These are phyloP conservation scores for Rhynchophorus ferrugineus DNA, from an alignment of 1,140 invertebrate genomes.

Conservation along the genomic window DNA sequence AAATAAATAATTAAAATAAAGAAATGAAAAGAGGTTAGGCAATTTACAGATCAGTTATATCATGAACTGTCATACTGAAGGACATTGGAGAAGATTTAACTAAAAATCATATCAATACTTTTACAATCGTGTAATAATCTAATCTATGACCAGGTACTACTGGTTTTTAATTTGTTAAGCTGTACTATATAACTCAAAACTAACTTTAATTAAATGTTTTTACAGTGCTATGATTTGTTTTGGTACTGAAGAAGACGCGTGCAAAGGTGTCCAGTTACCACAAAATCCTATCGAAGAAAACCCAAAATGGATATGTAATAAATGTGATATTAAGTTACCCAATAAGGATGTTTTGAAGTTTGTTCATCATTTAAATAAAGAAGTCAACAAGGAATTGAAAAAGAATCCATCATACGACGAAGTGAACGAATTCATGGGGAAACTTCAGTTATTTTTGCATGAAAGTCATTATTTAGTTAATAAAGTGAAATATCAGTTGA, in stretches of 20 bases:
- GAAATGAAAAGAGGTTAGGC: too few species aligned
- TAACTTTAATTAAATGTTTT: background rate
- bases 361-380: constrained; percentile 52
- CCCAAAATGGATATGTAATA: constrained; percentile 55
- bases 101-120: too few species aligned
- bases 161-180: too few species aligned
- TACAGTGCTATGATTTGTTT: constrained; percentile 52
- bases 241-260: constrained; percentile 39
- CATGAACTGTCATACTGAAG: too few species aligned
- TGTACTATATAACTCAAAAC: too few species aligned
- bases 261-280: constrained; percentile 45
- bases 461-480: constrained; percentile 56
- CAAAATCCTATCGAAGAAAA: constrained; percentile 51
- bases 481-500: constrained; percentile 58
- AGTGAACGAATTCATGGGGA: constrained; percentile 56
- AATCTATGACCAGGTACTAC: too few species aligned
- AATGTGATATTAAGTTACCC: constrained; percentile 48
- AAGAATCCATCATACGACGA: constrained; percentile 40
- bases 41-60: too few species aligned
- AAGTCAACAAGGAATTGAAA: constrained; percentile 51
- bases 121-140: too few species aligned
- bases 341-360: constrained; percentile 51
- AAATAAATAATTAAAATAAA: too few species aligned
- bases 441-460: constrained; percentile 58
- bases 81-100: too few species aligned